Evolutionary conservation across 2,888 invertebrate genomes (phyloP), one percentile per base, ranked within the genome.

Genomic region (Neocrepidodera transversa): DNA sequence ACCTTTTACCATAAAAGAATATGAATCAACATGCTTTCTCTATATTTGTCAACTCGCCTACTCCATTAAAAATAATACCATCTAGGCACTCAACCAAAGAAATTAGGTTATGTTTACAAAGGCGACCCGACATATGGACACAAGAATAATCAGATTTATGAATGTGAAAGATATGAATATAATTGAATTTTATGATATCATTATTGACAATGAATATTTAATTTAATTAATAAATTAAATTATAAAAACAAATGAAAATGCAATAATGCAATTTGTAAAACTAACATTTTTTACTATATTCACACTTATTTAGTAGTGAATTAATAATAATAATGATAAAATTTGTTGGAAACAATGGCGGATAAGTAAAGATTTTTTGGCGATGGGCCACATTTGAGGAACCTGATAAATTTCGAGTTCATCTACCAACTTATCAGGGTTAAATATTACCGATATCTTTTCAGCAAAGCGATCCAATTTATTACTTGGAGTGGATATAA

Each of bases 31-130:
- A n/a, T n/a, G n/a, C n/a, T n/a, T n/a, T n/a, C n/a, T n/a, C n/a
- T 18, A 30, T n/a, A n/a, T 2, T 10, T 30, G 30, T 30, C 30
- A 30, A 28, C 53, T 28, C 38, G 18, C 52, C 18, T 17, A 17
- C 23, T 48, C 42, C 35, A 58, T 58, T 53, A 42, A 48, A 58
- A 53, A 48, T 53, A 38, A 35, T 48, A 14, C 11, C 40, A n/a
- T 32, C 16, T 52, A 11, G 18, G 17, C 20, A 47, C 35, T 51
- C 13, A 13, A 49, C 35, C 30, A 38, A 14, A 14, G 14, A 16
- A 45, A 45, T 45, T 35, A 45, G 23, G 49, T 49, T 49, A 49
- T 49, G 35, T 49, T 36, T 49, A 49, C 35, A 49, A 20, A 17
- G n/a, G 8, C 30, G 30, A 30, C n/a, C 13, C 20, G 48, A 49